Percentiles rank a stretch among this genome's conserved stretches.
Conservation (phyloP, 2,797 vertebrate species). For the Fundulus diaphanus region DNA sequence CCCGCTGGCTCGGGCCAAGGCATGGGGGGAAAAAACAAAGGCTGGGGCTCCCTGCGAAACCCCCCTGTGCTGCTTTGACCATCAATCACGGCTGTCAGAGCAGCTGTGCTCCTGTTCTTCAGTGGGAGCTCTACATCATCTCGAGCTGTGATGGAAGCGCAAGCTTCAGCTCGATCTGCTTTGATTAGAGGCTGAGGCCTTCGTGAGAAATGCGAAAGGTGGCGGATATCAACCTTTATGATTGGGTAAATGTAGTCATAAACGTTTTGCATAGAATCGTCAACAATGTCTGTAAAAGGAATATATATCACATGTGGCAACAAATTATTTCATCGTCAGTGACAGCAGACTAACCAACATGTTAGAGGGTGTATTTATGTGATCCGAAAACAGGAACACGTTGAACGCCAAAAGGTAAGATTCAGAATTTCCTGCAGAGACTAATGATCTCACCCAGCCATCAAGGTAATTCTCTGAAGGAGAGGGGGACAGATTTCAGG, state of each 20-base stretch:
- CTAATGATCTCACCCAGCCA: too few relatives aligned
- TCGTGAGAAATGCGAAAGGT: conserved; percentile 7
- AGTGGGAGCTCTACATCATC: conserved; percentile 63
- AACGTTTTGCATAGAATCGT: not conserved
- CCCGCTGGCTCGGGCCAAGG: conserved; percentile 36
- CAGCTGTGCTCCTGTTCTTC: conserved; percentile 62
- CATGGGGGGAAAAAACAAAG: conserved; percentile 48
- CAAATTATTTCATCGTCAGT: not conserved
- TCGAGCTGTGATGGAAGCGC: conserved; percentile 62
- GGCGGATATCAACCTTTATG: not conserved
- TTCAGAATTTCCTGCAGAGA: too few relatives aligned
- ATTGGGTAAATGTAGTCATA: not conserved
- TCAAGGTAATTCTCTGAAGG: too few relatives aligned
- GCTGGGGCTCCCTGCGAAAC: conserved; percentile 51
- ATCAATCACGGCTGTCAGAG: conserved; percentile 78
- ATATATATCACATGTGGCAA: not conserved
- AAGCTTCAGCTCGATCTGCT: conserved; percentile 37
- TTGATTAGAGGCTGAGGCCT: conserved; percentile 48
- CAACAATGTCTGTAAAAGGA: not conserved
- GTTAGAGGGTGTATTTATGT: too few relatives aligned
- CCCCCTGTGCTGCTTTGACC: conserved; percentile 42
- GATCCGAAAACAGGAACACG: too few relatives aligned
- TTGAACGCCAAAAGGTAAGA: too few relatives aligned
- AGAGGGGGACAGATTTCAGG: too few relatives aligned
- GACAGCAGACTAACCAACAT: too few relatives aligned